Percentiles rank a stretch among this genome's conserved stretches.
These are phyloP conservation scores for Petrophora chlorosata DNA, from an alignment of 2,888 invertebrate genomes.

Conservation along the genomic window DNA sequence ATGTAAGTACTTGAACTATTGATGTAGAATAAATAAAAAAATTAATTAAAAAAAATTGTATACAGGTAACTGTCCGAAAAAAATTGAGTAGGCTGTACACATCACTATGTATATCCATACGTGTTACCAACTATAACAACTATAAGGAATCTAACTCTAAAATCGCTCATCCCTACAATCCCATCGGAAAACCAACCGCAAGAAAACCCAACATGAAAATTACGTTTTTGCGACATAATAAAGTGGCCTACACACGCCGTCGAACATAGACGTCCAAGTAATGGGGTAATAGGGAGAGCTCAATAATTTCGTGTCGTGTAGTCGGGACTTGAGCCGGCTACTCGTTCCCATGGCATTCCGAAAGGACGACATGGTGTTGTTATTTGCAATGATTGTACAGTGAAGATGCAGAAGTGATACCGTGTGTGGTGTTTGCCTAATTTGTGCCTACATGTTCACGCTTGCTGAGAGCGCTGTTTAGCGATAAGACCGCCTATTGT, in stretches of 20 bases:
- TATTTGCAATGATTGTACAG: slow-evolving; percentile 51
- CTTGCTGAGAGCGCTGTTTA: no score
- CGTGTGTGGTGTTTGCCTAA: not conserved
- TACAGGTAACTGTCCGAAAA: no score
- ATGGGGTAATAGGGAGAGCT: slow-evolving; percentile 63
- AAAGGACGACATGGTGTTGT: slow-evolving; percentile 58
- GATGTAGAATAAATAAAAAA: no score
- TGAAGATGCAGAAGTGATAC: slow-evolving; percentile 21
- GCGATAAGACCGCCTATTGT: no score
- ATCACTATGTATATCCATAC: no score
- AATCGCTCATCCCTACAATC: not conserved
- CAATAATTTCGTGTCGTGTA: slow-evolving; percentile 70
- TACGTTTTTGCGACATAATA: slow-evolving; percentile 22
- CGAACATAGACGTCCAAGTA: slow-evolving; percentile 36
- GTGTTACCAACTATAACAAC: no score
- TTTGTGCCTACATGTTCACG: no score
- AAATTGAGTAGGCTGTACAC: no score
- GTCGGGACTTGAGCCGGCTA: slow-evolving; percentile 49
- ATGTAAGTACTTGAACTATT: no score
- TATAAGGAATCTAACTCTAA: not conserved
- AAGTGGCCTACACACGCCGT: slow-evolving; percentile 13
- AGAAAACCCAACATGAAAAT: slow-evolving; percentile 21
- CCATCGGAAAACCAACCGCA: slow-evolving; percentile 18
- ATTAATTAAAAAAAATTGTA: no score
- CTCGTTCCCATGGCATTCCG: slow-evolving; percentile 79